These are phyloP conservation scores for Solenopsis fugax DNA, from an alignment of 1,140 invertebrate genomes.

Conservation along the genomic window DNA sequence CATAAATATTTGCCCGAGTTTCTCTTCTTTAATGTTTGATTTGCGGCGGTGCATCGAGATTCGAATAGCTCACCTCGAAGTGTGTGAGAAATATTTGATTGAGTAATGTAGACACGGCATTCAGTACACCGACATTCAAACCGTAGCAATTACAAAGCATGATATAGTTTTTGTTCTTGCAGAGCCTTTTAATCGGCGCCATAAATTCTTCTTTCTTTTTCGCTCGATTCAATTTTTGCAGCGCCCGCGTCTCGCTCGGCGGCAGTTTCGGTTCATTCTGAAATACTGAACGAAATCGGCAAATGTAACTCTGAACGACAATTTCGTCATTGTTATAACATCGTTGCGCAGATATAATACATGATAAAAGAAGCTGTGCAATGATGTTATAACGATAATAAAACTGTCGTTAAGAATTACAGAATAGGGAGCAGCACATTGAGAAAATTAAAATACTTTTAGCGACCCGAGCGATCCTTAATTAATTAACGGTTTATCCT, in stretches of 20 bases:
- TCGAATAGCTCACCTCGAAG: conserved; percentile 86
- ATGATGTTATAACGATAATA: too few relatives aligned
- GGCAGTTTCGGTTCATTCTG: conserved; percentile 87
- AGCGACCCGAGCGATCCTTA: conserved; percentile 9
- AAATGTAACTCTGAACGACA: too few relatives aligned
- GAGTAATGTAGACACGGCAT: conserved; percentile 90
- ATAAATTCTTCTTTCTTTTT: conserved; percentile 73
- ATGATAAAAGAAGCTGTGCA: too few relatives aligned
- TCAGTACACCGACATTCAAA: conserved; percentile 91
- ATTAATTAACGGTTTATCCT: conserved; percentile 44
- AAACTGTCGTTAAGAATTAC: too few relatives aligned
- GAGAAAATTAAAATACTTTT: conserved; percentile 51
- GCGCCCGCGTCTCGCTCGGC: conserved; percentile 87
- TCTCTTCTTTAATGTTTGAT: background rate
- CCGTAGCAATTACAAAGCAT: conserved; percentile 90
- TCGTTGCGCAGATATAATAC: too few relatives aligned
- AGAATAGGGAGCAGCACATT: background rate
- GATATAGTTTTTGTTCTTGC: conserved; percentile 88
- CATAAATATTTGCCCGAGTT: conserved; percentile 23
- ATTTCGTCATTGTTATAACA: too few relatives aligned
- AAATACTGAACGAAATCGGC: conserved; percentile 86
- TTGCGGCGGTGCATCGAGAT: background rate
- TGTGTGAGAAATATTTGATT: conserved; percentile 89
- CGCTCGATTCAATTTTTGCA: conserved; percentile 77
- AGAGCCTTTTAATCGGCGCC: conserved; percentile 83